Evolutionary conservation across 1,140 invertebrate genomes (phyloP).

Genomic region (Lithobius niger): DNA sequence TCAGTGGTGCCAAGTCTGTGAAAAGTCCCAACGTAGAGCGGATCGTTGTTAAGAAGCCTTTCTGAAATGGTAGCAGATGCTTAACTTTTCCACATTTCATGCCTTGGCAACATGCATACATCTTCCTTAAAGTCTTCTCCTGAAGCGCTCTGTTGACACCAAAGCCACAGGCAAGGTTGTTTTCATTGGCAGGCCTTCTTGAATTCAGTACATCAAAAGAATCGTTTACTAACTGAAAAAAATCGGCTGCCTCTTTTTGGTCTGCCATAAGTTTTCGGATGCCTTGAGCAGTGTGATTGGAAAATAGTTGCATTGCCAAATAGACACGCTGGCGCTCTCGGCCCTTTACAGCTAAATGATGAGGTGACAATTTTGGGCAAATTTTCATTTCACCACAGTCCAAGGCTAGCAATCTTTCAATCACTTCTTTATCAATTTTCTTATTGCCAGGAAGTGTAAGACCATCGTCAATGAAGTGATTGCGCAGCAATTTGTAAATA

Average conservation of each 20-base stretch:
- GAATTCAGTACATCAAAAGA: neutral
- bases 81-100: too few relatives aligned
- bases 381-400: conserved; percentile 2
- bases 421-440: neutral
- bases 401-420: neutral
- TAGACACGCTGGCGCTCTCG: neutral
- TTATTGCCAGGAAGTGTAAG: neutral
- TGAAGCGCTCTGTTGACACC: too few relatives aligned
- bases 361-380: neutral
- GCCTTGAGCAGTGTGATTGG: neutral
- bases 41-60: too few relatives aligned
- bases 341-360: neutral
- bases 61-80: too few relatives aligned
- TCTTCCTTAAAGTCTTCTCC: too few relatives aligned
- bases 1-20: too few relatives aligned
- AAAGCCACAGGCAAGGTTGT: neutral
- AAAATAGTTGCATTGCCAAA: neutral
- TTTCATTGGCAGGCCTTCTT: neutral
- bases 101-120: too few relatives aligned
- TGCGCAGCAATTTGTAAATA: neutral
- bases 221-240: neutral
- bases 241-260: neutral
- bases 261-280: neutral
- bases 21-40: too few relatives aligned
- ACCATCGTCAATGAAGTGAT: neutral